Evolutionary conservation across 30 jellyfish, hydroid and myxozoan genomes (phyloP).

Genomic region (Phacellophora camtschatica): DNA sequence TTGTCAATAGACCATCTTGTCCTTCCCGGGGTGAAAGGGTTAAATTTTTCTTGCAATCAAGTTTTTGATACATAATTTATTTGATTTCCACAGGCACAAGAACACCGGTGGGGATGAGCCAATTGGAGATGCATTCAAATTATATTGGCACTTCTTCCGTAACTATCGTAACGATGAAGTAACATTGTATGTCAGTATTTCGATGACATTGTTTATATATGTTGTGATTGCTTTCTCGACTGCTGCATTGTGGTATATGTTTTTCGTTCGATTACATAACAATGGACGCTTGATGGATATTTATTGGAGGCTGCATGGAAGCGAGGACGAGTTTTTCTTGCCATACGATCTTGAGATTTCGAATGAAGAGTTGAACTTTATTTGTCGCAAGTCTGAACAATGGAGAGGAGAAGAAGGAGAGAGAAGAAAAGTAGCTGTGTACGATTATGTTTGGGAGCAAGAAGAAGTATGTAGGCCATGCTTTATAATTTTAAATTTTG

Average conservation of each 20-base stretch:
- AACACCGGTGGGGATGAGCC: conserved; percentile 78
- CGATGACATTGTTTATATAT: conserved; percentile 80
- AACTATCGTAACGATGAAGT: conserved; percentile 86
- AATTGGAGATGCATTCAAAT: conserved; percentile 91
- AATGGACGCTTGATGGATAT: conserved; percentile 94
- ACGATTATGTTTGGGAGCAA: conserved; percentile 92
- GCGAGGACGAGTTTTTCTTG: conserved; percentile 67
- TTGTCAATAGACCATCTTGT: no score
- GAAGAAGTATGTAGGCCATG: conserved; percentile 69
- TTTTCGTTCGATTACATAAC: conserved; percentile 90
- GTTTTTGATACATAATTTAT: no score
- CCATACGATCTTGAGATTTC: conserved; percentile 92
- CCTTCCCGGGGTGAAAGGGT: no score
- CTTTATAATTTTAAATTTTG: no score
- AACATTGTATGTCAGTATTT: conserved; percentile 70
- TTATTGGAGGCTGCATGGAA: conserved; percentile 92
- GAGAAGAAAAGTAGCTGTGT: conserved; percentile 82
- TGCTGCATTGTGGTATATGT: conserved; percentile 69
- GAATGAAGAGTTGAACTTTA: conserved; percentile 79
- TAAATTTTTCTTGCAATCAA: no score
- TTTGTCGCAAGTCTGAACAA: conserved; percentile 92
- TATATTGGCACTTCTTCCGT: conserved; percentile 91
- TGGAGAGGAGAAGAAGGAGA: conserved; percentile 99
- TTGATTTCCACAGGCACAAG: conserved; percentile 45
- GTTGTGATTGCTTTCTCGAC: conserved; percentile 73